Conservation (phyloP, 2,888 invertebrate species). For the Drosophila greeni region DNA sequence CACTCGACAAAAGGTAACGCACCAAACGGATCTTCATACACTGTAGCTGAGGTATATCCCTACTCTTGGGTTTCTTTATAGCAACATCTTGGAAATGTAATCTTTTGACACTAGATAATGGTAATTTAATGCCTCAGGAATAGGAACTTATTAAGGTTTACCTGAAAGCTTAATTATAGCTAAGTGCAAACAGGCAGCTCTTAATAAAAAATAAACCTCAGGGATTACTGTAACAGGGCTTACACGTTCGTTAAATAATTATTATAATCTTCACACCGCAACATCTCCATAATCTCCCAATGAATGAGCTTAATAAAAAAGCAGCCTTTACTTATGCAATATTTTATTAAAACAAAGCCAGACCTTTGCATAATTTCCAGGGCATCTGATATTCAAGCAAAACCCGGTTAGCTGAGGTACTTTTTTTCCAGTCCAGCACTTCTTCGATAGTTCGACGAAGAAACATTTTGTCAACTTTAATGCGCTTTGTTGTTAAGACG, state of each 20-base stretch:
- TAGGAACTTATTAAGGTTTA: not conserved
- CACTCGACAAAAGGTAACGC: no score
- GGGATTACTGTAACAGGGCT: not conserved
- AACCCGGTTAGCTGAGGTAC: not conserved
- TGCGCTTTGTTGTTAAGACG: conserved; percentile 53
- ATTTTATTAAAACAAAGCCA: conserved; percentile 1
- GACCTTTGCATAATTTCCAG: conserved; percentile 14
- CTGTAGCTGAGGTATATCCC: not conserved
- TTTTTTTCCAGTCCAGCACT: conserved; percentile 31
- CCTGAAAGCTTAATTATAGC: no score
- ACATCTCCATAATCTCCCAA: not conserved
- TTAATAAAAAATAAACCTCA: no score
- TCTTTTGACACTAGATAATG: not conserved
- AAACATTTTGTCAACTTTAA: conserved; percentile 63
- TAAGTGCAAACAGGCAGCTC: no score
- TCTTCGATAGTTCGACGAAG: conserved; percentile 48
- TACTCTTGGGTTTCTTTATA: not conserved
- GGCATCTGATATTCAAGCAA: conserved; percentile 20
- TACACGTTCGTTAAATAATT: not conserved
- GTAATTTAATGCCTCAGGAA: no score
- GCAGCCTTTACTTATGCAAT: no score
- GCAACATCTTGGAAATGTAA: not conserved
- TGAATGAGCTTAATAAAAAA: not conserved
- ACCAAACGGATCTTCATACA: conserved; percentile 21
- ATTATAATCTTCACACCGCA: not conserved